Conservation (phyloP, 2,888 invertebrate species). For the Pycnomerus fuliginosus region DNA sequence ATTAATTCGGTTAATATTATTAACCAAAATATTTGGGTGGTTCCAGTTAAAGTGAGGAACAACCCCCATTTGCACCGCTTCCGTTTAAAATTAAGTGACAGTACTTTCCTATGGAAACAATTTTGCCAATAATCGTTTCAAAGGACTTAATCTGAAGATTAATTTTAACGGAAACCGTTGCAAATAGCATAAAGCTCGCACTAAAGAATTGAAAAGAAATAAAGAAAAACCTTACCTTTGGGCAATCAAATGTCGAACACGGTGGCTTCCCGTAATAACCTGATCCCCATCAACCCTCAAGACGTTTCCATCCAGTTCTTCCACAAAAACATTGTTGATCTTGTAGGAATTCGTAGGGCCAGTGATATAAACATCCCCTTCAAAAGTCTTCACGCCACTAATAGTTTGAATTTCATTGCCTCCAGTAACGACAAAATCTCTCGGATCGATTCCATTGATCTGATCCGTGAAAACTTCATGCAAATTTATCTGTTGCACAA, state of each 20-base stretch:
- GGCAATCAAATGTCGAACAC: slow-evolving; percentile 45
- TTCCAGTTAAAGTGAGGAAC: too few relatives aligned
- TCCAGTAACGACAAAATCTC: slow-evolving; percentile 51
- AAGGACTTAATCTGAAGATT: too few relatives aligned
- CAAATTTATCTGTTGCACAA: slow-evolving; percentile 45
- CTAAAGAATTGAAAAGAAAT: too few relatives aligned
- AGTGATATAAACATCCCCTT: slow-evolving; percentile 49
- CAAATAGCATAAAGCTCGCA: too few relatives aligned
- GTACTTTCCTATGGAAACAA: too few relatives aligned
- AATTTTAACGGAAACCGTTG: too few relatives aligned
- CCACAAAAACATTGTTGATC: slow-evolving; percentile 54
- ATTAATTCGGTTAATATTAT: too few relatives aligned
- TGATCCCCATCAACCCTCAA: slow-evolving; percentile 53
- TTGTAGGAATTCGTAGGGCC: slow-evolving; percentile 50
- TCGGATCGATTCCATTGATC: slow-evolving; percentile 53
- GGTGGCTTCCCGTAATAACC: slow-evolving; percentile 50
- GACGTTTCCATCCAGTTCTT: slow-evolving; percentile 48
- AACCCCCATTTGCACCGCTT: too few relatives aligned
- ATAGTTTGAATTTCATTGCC: slow-evolving; percentile 51
- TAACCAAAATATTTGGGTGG: too few relatives aligned
- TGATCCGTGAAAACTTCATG: slow-evolving; percentile 49
- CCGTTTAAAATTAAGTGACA: too few relatives aligned
- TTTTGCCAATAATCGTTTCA: too few relatives aligned
- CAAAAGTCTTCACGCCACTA: slow-evolving; percentile 54
- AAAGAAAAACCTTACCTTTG: slow-evolving; percentile 9